Base-by-base conservation (phyloP, 1,140 invertebrate genomes). In the Pollicipes pollicipes region DNA sequence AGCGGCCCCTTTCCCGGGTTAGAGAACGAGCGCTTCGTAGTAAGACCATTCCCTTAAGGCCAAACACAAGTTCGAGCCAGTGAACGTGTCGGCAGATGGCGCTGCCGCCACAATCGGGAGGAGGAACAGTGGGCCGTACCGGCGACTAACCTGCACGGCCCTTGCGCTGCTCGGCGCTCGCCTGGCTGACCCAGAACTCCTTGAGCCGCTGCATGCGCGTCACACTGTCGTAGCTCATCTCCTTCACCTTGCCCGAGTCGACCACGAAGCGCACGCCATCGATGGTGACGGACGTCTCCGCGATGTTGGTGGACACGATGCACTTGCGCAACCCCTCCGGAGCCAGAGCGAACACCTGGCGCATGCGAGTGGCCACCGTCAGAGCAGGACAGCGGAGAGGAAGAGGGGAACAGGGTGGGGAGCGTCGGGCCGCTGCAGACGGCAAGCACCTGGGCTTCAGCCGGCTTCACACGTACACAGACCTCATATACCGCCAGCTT, bases 231-330 rank as follows among this genome's bases (percentile, higher is more conserved):
- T 93, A 97, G 78, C 87, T 93, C 93, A 97, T 97, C 81, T 97
- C 90, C 81, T 98, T 98, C 0, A 97, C 92, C 84, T 95, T 94
- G 30, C 93, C 92, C 24, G 94, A 97, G 81, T 99, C 97, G 10
- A 94, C 86, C 2, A 99, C 96, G 83, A 99, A 99, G 77, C 96
- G 82, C 72, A 99, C 91, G 6, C 96, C 97, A 82, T 99, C 97
- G 72, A 99, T 98, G 0, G 97, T 99, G 6, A 99, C 89, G 8
- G 95, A 98, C 0, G 97, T 99, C 83, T 99, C 97, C 0, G 97
- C 96, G 71, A 99, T 98, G 78, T 99, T 99, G n/a, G 97, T 99
- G 0, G 95, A 94, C 2, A 99, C 86, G 73, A 99, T 95, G 78
- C 96, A 98, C 81, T 99, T 99, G 73, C 97, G 83, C 0, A 95